These are phyloP conservation scores for Sceloporus tristichus DNA, from an alignment of 2,113 vertebrate species.

Conservation along the genomic window DNA sequence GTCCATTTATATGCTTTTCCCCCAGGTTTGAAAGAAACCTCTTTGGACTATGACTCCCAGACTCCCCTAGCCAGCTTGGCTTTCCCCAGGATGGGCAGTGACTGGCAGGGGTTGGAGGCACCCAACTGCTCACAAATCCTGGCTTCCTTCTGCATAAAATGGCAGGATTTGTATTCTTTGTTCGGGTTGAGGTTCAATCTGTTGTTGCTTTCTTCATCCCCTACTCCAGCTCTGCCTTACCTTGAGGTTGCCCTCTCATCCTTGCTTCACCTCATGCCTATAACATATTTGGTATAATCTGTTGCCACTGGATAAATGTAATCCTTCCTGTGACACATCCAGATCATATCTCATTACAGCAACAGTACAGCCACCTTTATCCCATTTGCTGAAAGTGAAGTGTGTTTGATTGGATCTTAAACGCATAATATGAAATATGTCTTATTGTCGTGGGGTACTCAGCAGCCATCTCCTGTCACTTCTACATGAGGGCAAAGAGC, in stretches of 20 bases:
- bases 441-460: neutral
- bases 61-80: no score
- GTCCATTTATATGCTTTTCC: no score
- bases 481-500: no score
- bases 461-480: neutral
- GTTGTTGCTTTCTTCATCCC: neutral
- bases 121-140: neutral
- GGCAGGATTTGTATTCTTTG: no score
- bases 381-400: neutral
- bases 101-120: neutral
- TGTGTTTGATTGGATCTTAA: slow-evolving; percentile 15
- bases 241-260: slow-evolving; percentile 39
- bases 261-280: slow-evolving; percentile 34
- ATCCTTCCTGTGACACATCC: slow-evolving; percentile 22
- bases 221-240: neutral
- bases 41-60: no score
- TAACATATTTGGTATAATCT: slow-evolving; percentile 31
- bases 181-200: neutral
- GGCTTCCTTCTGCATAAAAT: neutral
- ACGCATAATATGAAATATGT: rapidly evolving
- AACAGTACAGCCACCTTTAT: neutral
- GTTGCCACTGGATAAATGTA: slow-evolving; percentile 1
- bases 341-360: slow-evolving; percentile 18
- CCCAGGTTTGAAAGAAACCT: no score
- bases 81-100: neutral